A percentile compares a stretch with the other conserved stretches of the same genome.
Evolutionary conservation across 1,140 invertebrate genomes (phyloP).

Genomic region (Phthorimaea operculella): DNA sequence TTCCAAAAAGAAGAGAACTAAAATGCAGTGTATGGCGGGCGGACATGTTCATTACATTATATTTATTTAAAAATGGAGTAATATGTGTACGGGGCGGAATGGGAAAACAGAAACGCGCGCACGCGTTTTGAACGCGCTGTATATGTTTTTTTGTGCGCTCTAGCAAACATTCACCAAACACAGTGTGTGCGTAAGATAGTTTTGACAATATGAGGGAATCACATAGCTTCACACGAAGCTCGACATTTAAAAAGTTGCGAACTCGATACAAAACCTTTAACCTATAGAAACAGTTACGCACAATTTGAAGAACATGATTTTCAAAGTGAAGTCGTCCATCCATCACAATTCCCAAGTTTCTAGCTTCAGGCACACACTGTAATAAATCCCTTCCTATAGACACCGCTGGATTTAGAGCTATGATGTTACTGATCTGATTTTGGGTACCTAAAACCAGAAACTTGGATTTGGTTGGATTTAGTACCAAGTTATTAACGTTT

Average conservation of each 20-base stretch:
- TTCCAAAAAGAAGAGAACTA: slow-evolving; percentile 3
- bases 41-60: slow-evolving; percentile 9
- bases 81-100: slow-evolving; percentile 13
- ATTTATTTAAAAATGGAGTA: slow-evolving; percentile 11
- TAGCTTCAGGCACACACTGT: not conserved
- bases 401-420: not conserved
- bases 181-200: slow-evolving; percentile 14
- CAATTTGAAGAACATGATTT: not conserved
- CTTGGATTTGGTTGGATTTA: not conserved
- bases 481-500: not conserved
- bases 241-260: slow-evolving; percentile 10
- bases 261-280: slow-evolving; percentile 17
- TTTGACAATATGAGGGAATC: slow-evolving; percentile 21
- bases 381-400: not conserved
- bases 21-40: slow-evolving; percentile 7
- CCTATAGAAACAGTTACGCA: slow-evolving; percentile 16
- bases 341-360: not conserved
- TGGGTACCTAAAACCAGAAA: not conserved
- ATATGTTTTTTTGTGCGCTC: slow-evolving; percentile 8
- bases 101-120: slow-evolving; percentile 12
- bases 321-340: not conserved
- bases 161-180: slow-evolving; percentile 12
- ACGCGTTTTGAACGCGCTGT: slow-evolving; percentile 19
- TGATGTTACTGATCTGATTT: not conserved
- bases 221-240: slow-evolving; percentile 11